Evolutionary conservation across 2,888 invertebrate genomes (phyloP), one percentile per base, ranked within the genome.

Genomic region (Synanthedon tipuliformis): DNA sequence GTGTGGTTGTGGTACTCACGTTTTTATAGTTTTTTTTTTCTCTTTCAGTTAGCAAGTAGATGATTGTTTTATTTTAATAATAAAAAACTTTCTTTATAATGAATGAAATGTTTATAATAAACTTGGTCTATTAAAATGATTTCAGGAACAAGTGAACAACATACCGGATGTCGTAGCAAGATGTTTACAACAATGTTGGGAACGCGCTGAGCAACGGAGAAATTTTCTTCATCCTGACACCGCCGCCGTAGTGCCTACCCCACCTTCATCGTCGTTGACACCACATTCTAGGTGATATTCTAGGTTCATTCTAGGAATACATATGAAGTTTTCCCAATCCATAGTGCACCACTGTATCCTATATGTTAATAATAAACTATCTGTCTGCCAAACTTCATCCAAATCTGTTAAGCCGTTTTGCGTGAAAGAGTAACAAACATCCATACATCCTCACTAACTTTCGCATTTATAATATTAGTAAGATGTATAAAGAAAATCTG

Each of bases 161-260:
- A 87, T 96, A 69, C 96, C 96, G 54, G 95, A 95, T 66, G 89
- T 95, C 63, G 89, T 96, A 79, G 91, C 94, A 51, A 86, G 93
- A 62, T 93, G 92, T 69, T 81, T 93, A 64, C 91, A 90, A 65
- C 90, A 91, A 65, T 92, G 94, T 82, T 93, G 94, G 87, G 94
- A 95, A 76, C 90, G 94, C 62, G 88, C 93, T 64, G 95, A 95
- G 71, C 94, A 95, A 75, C 85, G 94, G 59, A 90, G 93, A 58
- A 95, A 95, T 81, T 95, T 94, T 85, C 89, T 96, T 59, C 95
- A 95, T 81, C 95, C 95, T 50, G 95, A 95, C 73, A 92, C 95
- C 56, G 95, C 95, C 58, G 95, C 93, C 16, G 16, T 16, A 51
- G 91, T 81, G 66, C 88, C 78, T 62, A 85, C 82, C 58, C 88